Percentiles rank a stretch among this genome's conserved stretches.
Conservation (phyloP, 1,140 invertebrate species). For the Bicyclus anynana region DNA sequence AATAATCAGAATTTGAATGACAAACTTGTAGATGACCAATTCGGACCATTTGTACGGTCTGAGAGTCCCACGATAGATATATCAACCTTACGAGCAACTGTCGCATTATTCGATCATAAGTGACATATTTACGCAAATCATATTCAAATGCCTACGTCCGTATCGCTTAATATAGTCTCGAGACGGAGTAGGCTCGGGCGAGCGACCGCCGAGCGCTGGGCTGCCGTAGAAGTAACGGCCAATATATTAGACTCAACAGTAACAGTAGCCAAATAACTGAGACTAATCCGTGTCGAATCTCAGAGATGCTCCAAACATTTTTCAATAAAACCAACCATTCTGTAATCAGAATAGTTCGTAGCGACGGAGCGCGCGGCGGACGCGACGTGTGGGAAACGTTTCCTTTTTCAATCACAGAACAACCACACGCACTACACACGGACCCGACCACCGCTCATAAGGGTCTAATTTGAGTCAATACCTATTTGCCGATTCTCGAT, state of each 20-base stretch:
- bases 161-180: conserved; percentile 45
- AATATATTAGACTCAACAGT: conserved; percentile 66
- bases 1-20: neutral
- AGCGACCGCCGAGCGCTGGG: too few species aligned
- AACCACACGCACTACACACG: conserved; percentile 14
- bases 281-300: conserved; percentile 63
- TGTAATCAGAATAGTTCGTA: conserved; percentile 49
- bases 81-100: conserved; percentile 9
- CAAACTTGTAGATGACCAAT: neutral
- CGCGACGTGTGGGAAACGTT: conserved; percentile 49
- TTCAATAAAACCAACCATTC: conserved; percentile 56
- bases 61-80: conserved; percentile 9
- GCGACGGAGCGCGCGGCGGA: conserved; percentile 22
- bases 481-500: neutral
- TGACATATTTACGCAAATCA: conserved; percentile 55
- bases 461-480: neutral
- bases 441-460: neutral
- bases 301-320: conserved; percentile 43
- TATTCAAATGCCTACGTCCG: conserved; percentile 41
- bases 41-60: neutral
- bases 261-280: conserved; percentile 62
- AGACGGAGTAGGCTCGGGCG: conserved; percentile 21
- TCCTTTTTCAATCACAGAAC: conserved; percentile 62
- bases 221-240: conserved; percentile 39
- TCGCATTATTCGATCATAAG: conserved; percentile 28